phyloP scores from a whole-genome alignment of 2,888 invertebrate species.

The Caenorhabditis panamensis region DNA sequence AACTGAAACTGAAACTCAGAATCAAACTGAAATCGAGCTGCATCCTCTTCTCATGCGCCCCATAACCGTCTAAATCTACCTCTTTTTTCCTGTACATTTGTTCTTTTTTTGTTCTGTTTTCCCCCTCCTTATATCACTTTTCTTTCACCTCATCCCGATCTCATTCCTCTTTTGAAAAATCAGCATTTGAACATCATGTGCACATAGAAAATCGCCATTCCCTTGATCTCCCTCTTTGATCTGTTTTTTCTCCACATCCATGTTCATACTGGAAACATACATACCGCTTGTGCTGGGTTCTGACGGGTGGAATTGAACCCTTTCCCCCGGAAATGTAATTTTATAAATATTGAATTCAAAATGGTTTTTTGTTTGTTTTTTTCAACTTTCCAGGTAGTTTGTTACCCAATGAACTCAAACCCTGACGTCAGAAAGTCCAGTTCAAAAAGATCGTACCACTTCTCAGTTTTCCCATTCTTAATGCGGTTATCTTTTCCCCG shows the following conservation, averaged over 20 bases:
- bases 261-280: not conserved
- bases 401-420: no score
- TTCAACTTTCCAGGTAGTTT: no score
- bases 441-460: no score
- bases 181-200: not conserved
- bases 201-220: constrained; percentile 18
- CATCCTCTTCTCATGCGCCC: constrained; percentile 33
- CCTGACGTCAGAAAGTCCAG: no score
- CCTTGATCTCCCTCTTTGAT: not conserved
- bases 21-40: constrained; percentile 1
- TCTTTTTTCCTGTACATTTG: not conserved
- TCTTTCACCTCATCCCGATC: not conserved
- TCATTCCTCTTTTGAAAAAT: not conserved
- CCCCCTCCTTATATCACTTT: not conserved
- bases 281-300: constrained; percentile 20
- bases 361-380: no score
- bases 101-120: not conserved
- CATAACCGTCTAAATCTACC: not conserved
- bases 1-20: not conserved
- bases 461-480: no score
- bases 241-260: not conserved
- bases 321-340: not conserved
- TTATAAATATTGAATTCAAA: no score
- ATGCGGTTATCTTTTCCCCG: not conserved
- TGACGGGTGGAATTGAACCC: constrained; percentile 15